A percentile compares a stretch with the other conserved stretches of the same genome.
Evolutionary conservation across 2,113 vertebrate genomes (phyloP).

Genomic region (Podarcis cretensis): DNA sequence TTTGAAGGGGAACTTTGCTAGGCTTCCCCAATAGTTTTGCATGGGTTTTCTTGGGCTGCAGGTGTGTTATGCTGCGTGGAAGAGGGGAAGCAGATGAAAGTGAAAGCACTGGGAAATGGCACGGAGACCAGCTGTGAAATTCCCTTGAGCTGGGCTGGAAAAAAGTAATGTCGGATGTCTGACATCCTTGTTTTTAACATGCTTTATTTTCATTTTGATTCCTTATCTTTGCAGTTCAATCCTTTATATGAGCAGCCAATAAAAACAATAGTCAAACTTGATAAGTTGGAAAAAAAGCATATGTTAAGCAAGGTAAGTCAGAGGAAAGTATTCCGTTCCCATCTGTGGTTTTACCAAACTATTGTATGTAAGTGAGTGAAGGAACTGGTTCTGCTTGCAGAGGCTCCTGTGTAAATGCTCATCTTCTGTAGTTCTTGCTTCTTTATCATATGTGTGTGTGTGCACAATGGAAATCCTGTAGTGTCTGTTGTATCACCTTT

Average conservation of each 20-base stretch:
- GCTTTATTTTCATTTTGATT: slow-evolving; percentile 26
- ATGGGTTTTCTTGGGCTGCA: slow-evolving; percentile 12
- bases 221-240: slow-evolving; percentile 23
- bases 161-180: background rate
- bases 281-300: background rate
- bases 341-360: slow-evolving; percentile 31
- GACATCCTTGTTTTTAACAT: slow-evolving; percentile 7
- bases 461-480: background rate
- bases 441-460: too few species aligned
- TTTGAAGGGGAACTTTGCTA: background rate
- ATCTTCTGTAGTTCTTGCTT: background rate
- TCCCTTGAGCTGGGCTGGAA: slow-evolving; percentile 10
- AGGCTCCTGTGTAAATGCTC: background rate
- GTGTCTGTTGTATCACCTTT: background rate
- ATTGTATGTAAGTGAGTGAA: background rate
- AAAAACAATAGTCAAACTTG: slow-evolving; percentile 30
- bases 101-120: accelerated
- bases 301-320: background rate
- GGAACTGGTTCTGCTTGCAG: background rate
- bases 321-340: background rate
- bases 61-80: slow-evolving; percentile 42
- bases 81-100: slow-evolving; percentile 41
- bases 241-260: background rate
- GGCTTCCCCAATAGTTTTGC: background rate
- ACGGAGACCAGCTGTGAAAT: slow-evolving; percentile 37